Percentiles rank a stretch among this genome's conserved stretches.
Evolutionary conservation across 2,888 invertebrate species (phyloP).

Genomic region (Phengaris arion): DNA sequence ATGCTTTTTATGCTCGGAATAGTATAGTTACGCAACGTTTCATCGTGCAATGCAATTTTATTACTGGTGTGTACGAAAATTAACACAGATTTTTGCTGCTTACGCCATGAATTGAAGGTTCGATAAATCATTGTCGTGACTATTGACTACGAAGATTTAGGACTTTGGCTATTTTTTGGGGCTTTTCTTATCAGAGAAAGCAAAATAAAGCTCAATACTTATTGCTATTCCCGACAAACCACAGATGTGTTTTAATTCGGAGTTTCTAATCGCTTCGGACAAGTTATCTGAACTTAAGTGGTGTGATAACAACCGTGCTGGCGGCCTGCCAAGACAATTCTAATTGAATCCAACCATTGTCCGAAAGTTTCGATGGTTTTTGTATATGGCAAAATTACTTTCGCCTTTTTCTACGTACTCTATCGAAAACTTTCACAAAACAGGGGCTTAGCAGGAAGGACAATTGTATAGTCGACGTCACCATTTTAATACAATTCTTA

Average conservation of each 20-base stretch:
- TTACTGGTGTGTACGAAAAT: no score
- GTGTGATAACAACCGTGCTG: conserved; percentile 11
- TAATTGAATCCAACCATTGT: conserved; percentile 9
- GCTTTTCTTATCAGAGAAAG: background rate
- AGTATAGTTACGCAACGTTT: no score
- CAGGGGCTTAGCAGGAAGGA: no score
- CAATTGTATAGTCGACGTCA: no score
- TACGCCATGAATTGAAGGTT: no score
- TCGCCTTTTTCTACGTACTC: background rate
- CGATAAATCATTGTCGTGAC: no score
- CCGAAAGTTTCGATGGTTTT: conserved; percentile 19
- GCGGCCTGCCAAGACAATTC: background rate
- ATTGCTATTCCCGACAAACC: background rate
- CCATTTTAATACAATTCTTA: no score
- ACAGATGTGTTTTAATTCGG: conserved; percentile 8
- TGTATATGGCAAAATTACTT: background rate
- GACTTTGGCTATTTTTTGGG: no score
- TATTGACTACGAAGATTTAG: no score
- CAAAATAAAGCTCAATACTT: background rate
- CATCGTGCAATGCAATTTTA: no score
- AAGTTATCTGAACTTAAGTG: conserved; percentile 4
- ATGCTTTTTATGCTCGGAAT: no score
- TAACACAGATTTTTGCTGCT: no score
- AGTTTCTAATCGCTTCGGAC: conserved; percentile 14
- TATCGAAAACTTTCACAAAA: background rate